phyloP scores from a whole-genome alignment of 1,140 invertebrate species.

The Musca domestica region DNA sequence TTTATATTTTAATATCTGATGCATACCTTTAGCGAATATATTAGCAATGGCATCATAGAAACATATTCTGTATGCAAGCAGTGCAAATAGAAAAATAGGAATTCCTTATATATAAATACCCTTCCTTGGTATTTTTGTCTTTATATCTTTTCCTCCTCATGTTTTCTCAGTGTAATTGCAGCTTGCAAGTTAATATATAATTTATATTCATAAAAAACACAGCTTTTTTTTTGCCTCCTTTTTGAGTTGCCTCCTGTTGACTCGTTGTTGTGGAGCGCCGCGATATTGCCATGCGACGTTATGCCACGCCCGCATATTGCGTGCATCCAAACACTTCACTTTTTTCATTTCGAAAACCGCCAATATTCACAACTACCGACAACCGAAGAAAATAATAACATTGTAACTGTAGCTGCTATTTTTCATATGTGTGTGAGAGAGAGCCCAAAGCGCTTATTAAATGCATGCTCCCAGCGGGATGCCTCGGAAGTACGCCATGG shows the following conservation, averaged over 20 bases:
- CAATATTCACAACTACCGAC: neutral
- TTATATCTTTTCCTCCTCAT: neutral
- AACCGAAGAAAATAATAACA: neutral
- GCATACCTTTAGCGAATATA: no score
- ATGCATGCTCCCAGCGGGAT: constrained; percentile 5
- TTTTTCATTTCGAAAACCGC: neutral
- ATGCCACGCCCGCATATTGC: constrained; percentile 20
- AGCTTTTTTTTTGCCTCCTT: no score
- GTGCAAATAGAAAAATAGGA: no score
- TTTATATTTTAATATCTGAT: no score
- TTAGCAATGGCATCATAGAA: no score
- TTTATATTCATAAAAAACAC: constrained; percentile 9
- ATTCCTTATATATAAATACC: no score
- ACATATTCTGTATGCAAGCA: no score
- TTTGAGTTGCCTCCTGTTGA: no score
- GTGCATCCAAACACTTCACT: neutral
- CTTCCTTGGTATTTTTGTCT: no score
- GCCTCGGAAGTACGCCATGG: no score
- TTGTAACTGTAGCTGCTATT: neutral
- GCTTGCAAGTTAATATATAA: neutral
- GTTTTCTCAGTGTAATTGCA: neutral
- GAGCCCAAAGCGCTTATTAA: constrained; percentile 10
- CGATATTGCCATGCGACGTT: neutral
- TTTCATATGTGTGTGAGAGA: constrained; percentile 1
- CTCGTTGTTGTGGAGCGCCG: no score